Percentiles rank a stretch among this genome's conserved stretches.
These are phyloP conservation scores for Notarius quadriscutis DNA, from an alignment of 2,113 vertebrate species.

Conservation along the genomic window DNA sequence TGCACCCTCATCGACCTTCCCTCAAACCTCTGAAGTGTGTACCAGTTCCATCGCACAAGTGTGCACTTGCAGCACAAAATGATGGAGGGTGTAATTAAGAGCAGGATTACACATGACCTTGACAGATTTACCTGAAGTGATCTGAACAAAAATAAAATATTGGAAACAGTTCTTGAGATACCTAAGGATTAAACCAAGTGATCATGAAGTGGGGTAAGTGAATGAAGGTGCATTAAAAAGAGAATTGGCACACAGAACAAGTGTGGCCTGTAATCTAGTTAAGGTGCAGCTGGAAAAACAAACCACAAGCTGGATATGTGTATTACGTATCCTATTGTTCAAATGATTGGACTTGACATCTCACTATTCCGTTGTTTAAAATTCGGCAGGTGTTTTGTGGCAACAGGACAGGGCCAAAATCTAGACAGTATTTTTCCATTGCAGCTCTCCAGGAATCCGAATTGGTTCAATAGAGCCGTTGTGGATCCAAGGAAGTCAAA, in stretches of 20 bases:
- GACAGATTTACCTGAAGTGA: not conserved
- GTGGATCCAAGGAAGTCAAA: slow-evolving; percentile 34
- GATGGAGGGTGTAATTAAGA: not conserved
- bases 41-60: not conserved
- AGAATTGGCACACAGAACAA: not conserved
- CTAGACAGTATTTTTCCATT: slow-evolving; percentile 38
- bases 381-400: slow-evolving; percentile 59
- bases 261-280: slow-evolving; percentile 41
- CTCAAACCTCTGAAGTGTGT: not conserved
- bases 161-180: not conserved
- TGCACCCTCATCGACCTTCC: not conserved
- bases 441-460: slow-evolving; percentile 27
- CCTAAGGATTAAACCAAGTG: not conserved
- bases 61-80: not conserved
- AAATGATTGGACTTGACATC: slow-evolving; percentile 56
- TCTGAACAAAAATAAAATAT: not conserved
- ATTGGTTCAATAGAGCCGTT: slow-evolving; percentile 26
- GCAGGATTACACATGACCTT: not conserved
- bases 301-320: slow-evolving; percentile 49
- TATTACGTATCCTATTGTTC: slow-evolving; percentile 42
- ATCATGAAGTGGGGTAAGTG: not conserved
- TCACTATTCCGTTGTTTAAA: slow-evolving; percentile 56
- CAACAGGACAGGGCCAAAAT: slow-evolving; percentile 42
- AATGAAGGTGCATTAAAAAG: not conserved
- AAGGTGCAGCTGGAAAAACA: slow-evolving; percentile 57